These are phyloP conservation scores for Intellagama lesueurii DNA, from an alignment of 2,797 vertebrate species.

Conservation along the genomic window DNA sequence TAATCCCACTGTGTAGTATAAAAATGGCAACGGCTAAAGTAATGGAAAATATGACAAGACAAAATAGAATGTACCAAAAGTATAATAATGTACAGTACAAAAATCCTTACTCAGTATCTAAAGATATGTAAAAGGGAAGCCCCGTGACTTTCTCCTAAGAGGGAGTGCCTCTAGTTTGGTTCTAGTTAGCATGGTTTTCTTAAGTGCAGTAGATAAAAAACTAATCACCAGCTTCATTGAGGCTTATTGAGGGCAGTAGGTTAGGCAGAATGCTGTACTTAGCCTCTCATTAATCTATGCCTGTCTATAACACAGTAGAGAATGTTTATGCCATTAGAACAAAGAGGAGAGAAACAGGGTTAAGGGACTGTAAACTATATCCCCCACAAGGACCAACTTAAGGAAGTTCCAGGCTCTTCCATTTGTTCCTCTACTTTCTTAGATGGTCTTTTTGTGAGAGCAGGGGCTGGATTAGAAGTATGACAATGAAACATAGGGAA, in stretches of 20 bases:
- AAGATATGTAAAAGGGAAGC: no score
- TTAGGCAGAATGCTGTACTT: background rate
- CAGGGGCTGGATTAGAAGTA: no score
- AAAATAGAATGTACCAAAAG: background rate
- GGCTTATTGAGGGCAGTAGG: background rate
- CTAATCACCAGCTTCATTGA: background rate
- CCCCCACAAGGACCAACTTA: background rate
- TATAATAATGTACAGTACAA: background rate
- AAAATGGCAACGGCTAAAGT: no score
- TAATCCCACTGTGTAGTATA: no score
- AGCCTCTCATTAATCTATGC: background rate
- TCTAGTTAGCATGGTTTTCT: background rate
- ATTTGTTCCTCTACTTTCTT: no score
- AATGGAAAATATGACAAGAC: background rate
- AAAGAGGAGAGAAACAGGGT: background rate
- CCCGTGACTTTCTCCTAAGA: background rate
- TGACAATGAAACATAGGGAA: no score
- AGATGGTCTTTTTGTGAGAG: no score
- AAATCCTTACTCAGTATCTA: no score
- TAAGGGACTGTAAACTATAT: background rate
- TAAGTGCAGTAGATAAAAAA: background rate
- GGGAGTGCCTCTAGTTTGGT: background rate
- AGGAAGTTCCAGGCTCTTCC: background rate
- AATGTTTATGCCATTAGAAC: background rate
- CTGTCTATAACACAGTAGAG: background rate